Percentiles rank a stretch among this genome's conserved stretches.
Evolutionary conservation across 2,113 vertebrate species (phyloP).

Genomic region (Xiphophorus couchianus): DNA sequence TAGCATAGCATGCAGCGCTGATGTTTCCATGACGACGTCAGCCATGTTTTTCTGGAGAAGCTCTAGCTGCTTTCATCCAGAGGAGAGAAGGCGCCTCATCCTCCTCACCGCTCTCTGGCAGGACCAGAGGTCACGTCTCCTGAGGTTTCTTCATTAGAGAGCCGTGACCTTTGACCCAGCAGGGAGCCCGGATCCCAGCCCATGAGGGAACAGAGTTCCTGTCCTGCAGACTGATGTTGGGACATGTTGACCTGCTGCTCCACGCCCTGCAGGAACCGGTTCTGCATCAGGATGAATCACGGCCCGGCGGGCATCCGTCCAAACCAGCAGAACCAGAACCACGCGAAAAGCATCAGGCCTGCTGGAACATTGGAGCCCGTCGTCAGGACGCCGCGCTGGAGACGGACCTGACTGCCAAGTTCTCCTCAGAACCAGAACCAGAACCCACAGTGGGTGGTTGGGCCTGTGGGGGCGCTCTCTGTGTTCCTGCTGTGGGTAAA

Average conservation of each 20-base stretch:
- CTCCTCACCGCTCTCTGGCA: conserved; percentile 29
- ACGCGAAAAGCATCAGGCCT: neutral
- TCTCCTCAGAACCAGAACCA: no score
- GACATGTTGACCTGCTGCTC: conserved; percentile 10
- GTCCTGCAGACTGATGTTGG: neutral
- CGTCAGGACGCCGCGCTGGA: no score
- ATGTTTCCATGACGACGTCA: neutral
- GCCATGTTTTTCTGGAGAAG: neutral
- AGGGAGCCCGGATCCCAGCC: neutral
- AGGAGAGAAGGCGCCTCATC: neutral
- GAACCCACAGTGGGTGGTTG: no score
- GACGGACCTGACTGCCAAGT: no score
- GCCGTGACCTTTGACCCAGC: neutral
- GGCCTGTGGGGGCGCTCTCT: no score
- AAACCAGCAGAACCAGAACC: conserved; percentile 56
- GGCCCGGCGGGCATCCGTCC: conserved; percentile 60
- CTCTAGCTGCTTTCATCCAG: neutral
- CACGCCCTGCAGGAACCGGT: conserved; percentile 53
- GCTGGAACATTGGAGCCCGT: neutral
- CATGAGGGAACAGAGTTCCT: neutral
- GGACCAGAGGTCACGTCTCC: conserved; percentile 56
- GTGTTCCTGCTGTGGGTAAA: no score
- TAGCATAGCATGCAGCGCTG: no score
- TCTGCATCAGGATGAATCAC: conserved; percentile 54
- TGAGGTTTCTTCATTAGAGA: conserved; percentile 40